These are phyloP conservation scores for Venusia cambrica DNA, from an alignment of 2,888 invertebrate genomes.

Conservation along the genomic window DNA sequence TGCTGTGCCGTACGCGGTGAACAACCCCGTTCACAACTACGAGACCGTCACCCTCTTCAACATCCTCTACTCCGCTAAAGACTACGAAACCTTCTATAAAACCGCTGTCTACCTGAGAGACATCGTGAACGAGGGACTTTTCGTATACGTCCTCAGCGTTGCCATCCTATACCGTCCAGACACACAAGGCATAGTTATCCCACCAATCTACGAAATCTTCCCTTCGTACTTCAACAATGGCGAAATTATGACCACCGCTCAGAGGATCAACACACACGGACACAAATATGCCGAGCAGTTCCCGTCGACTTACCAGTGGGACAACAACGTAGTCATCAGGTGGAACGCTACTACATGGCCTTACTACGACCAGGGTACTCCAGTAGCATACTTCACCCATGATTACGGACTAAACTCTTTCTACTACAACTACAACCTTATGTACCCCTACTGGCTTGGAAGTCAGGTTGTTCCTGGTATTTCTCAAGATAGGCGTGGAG, in stretches of 20 bases:
- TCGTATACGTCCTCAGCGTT: conserved; percentile 82
- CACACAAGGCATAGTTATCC: conserved; percentile 83
- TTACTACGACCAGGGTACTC: conserved; percentile 77
- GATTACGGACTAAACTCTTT: conserved; percentile 85
- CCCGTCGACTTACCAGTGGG: conserved; percentile 55
- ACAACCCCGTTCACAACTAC: conserved; percentile 78
- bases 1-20: conserved; percentile 80
- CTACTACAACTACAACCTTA: conserved; percentile 82
- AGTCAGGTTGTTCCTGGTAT: conserved; percentile 70
- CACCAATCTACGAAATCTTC: conserved; percentile 86
- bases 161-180: conserved; percentile 84
- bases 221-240: conserved; percentile 86
- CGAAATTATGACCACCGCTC: conserved; percentile 84
- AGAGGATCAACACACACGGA: conserved; percentile 77
- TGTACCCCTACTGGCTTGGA: conserved; percentile 84
- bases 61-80: conserved; percentile 85
- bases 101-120: conserved; percentile 86
- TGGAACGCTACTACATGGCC: conserved; percentile 83
- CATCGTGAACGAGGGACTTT: conserved; percentile 85
- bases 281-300: conserved; percentile 48
- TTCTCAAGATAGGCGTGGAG: conserved; percentile 82
- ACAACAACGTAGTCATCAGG: conserved; percentile 78
- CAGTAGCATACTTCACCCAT: conserved; percentile 86
- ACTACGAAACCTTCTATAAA: conserved; percentile 85
- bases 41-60: conserved; percentile 84